phyloP scores from a whole-genome alignment of 2,113 vertebrate species.

The Carassius auratus region DNA sequence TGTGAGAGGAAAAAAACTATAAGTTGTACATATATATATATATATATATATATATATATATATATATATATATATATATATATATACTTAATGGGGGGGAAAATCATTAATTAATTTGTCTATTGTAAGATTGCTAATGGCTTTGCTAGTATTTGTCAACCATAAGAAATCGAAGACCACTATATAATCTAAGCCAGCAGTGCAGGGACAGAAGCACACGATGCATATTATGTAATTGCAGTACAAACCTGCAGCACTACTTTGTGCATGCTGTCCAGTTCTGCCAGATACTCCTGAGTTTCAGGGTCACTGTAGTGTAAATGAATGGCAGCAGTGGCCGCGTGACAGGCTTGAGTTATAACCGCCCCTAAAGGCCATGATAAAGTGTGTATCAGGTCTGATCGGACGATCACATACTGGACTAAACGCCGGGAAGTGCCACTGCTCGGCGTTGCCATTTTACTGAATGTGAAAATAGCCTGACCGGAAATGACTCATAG shows the following conservation, averaged over 20 bases:
- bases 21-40: background rate
- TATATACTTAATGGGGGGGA: background rate
- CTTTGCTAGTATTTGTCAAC: background rate
- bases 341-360: conserved; percentile 89
- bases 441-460: conserved; percentile 72
- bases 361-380: conserved; percentile 87
- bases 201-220: background rate
- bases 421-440: conserved; percentile 72
- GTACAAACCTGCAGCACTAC: conserved; percentile 87
- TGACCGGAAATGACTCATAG: background rate
- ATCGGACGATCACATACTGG: conserved; percentile 88
- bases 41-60: too few relatives aligned
- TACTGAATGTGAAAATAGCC: conserved; percentile 18
- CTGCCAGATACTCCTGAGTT: conserved; percentile 78
- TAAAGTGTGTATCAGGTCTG: conserved; percentile 78
- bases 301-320: conserved; percentile 79
- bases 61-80: too few relatives aligned
- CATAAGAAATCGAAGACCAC: background rate
- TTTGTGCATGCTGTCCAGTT: conserved; percentile 88
- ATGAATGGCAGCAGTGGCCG: conserved; percentile 84
- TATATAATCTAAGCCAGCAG: background rate
- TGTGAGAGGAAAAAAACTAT: conserved; percentile 56
- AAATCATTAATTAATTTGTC: background rate
- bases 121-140: background rate
- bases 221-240: background rate